Percentiles rank a stretch among this genome's conserved stretches.
Evolutionary conservation across 1,140 invertebrate species (phyloP).

Genomic region (Thaumatotibia leucotreta): DNA sequence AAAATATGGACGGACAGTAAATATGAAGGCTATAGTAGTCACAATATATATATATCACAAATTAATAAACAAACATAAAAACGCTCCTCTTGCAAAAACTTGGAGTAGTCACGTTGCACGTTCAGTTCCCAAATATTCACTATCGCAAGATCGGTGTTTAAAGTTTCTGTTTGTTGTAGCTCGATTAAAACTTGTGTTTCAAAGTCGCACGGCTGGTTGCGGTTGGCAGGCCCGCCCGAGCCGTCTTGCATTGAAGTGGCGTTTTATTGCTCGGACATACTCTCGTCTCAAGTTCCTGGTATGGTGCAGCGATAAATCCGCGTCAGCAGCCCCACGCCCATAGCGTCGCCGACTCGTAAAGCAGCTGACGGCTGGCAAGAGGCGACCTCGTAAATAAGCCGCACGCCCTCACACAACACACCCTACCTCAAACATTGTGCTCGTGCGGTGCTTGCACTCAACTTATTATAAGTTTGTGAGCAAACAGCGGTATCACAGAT

Average conservation of each 20-base stretch:
- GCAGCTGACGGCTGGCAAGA: conserved; percentile 44
- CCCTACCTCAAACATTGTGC: conserved; percentile 1
- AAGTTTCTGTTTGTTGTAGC: neutral
- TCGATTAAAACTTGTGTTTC: conserved; percentile 32
- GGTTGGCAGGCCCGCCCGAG: conserved; percentile 13
- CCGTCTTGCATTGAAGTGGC: conserved; percentile 36
- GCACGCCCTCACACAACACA: conserved; percentile 1
- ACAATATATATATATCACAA: no score
- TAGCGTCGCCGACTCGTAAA: conserved; percentile 53
- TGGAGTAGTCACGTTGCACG: neutral
- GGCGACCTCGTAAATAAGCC: conserved; percentile 49
- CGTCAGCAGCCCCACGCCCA: conserved; percentile 38
- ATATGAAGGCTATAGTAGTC: no score
- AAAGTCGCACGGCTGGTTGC: conserved; percentile 24
- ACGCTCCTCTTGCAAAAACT: neutral
- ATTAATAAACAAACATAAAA: no score
- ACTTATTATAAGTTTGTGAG: neutral
- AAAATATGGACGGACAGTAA: no score
- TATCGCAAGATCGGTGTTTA: neutral
- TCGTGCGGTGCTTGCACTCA: neutral
- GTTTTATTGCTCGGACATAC: conserved; percentile 44
- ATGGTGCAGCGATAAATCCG: conserved; percentile 48
- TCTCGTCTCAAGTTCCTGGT: conserved; percentile 27
- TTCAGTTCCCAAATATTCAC: neutral
- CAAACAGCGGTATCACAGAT: neutral